Evolutionary conservation across 2,113 vertebrate genomes (phyloP).

Genomic region (Pelecanoides urinatrix): DNA sequence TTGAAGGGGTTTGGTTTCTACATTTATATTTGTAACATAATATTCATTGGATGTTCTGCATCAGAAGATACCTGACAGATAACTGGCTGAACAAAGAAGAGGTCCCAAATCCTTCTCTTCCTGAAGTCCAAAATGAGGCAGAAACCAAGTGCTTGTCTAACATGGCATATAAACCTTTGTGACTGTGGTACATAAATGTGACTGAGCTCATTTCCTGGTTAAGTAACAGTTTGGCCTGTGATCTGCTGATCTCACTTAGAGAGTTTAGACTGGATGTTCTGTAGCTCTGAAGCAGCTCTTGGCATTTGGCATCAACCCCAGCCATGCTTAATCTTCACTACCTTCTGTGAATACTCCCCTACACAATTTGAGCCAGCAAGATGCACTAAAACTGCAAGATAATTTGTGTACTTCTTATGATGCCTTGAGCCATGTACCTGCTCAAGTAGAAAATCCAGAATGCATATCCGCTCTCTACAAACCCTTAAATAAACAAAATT

Average conservation of each 20-base stretch:
- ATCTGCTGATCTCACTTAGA: neutral
- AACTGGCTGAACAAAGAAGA: neutral
- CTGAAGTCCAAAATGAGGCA: neutral
- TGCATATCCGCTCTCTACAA: neutral
- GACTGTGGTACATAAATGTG: neutral
- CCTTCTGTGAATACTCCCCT: neutral
- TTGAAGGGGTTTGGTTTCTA: neutral
- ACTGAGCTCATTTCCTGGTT: neutral
- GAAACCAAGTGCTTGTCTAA: neutral
- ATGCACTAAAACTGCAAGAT: neutral
- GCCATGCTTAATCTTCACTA: neutral
- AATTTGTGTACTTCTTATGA: neutral
- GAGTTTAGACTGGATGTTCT: neutral
- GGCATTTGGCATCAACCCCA: neutral
- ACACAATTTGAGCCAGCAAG: neutral
- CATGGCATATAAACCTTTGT: neutral
- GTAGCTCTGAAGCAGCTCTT: neutral
- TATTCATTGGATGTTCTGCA: neutral
- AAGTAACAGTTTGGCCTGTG: neutral
- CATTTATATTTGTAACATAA: neutral
- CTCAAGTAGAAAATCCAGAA: neutral
- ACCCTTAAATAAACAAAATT: neutral
- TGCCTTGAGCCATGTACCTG: neutral
- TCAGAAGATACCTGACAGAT: neutral
- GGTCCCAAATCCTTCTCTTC: neutral